Percentiles rank a stretch among this genome's conserved stretches.
These are phyloP conservation scores for Sabatieria punctata DNA, from an alignment of 2,888 invertebrate genomes.

Conservation along the genomic window DNA sequence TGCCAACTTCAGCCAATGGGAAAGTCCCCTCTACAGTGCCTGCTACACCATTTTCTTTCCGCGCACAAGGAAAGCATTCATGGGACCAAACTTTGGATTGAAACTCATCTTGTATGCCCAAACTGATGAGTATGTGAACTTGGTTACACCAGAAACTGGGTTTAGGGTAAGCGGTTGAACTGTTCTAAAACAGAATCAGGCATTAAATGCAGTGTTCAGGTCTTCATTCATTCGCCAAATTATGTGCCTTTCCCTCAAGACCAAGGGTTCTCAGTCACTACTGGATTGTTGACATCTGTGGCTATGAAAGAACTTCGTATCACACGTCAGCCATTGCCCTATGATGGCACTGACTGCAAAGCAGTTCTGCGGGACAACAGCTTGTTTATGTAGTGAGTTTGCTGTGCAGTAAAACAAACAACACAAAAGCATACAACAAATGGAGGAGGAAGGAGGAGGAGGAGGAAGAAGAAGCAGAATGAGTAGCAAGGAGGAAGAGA, in stretches of 20 bases:
- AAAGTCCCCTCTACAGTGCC: conserved; percentile 2
- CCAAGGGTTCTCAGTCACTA: conserved; percentile 7
- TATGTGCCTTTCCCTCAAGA: conserved; percentile 8
- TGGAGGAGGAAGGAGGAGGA: too few relatives aligned
- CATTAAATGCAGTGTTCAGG: conserved; percentile 4
- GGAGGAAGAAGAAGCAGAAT: neutral
- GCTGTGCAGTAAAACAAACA: too few relatives aligned
- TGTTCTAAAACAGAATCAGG: too few relatives aligned
- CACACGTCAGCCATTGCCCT: conserved; percentile 7
- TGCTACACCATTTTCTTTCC: conserved; percentile 7
- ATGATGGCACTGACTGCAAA: conserved; percentile 8
- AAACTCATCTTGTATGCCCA: conserved; percentile 2
- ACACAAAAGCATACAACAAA: too few relatives aligned
- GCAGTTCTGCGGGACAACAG: too few relatives aligned
- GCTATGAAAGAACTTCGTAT: conserved; percentile 2
- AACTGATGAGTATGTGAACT: conserved; percentile 2
- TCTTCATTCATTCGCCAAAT: conserved; percentile 5
- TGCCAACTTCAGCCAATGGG: conserved; percentile 3
- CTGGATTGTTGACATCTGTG: conserved; percentile 6
- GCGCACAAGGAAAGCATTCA: neutral
- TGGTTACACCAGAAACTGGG: conserved; percentile 1
- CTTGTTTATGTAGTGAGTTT: too few relatives aligned
- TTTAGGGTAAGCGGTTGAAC: conserved; percentile 5
- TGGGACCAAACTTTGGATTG: conserved; percentile 5
- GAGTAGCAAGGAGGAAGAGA: neutral